These are phyloP conservation scores for Caradrina clavipalpis DNA, from an alignment of 2,888 invertebrate genomes.

Conservation along the genomic window DNA sequence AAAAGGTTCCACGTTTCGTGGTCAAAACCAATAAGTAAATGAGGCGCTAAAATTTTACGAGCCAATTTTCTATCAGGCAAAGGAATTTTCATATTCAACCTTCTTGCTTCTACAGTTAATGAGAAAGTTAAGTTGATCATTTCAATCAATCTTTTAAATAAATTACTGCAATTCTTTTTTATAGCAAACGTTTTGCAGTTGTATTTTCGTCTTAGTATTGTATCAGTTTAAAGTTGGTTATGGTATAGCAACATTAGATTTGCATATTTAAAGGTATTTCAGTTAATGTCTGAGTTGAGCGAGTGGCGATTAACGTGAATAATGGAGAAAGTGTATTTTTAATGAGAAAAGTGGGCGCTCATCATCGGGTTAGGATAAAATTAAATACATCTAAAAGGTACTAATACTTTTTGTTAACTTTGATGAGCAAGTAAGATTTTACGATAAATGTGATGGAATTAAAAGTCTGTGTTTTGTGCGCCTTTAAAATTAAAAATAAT, in stretches of 20 bases:
- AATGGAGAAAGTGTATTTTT: slow-evolving; percentile 61
- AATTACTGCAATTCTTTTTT: slow-evolving; percentile 68
- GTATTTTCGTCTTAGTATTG: slow-evolving; percentile 56
- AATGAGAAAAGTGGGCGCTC: neutral
- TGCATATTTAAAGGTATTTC: slow-evolving; percentile 67
- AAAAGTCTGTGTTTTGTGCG: neutral
- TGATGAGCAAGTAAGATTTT: neutral
- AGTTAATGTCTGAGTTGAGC: slow-evolving; percentile 67
- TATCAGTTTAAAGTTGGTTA: slow-evolving; percentile 64
- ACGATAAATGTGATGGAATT: neutral
- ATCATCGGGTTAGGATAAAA: neutral
- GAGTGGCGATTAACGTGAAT: slow-evolving; percentile 64
- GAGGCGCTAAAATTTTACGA: slow-evolving; percentile 56
- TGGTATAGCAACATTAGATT: slow-evolving; percentile 68
- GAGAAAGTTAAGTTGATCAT: slow-evolving; percentile 66
- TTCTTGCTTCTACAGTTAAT: slow-evolving; percentile 55
- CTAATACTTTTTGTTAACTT: slow-evolving; percentile 6
- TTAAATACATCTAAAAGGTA: neutral
- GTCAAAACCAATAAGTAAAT: slow-evolving; percentile 32
- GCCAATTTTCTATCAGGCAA: slow-evolving; percentile 35
- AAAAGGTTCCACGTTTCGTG: slow-evolving; percentile 13
- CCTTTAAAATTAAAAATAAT: no score
- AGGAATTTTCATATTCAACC: slow-evolving; percentile 43
- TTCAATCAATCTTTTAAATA: slow-evolving; percentile 68
- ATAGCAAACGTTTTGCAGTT: slow-evolving; percentile 50